phyloP scores from a whole-genome alignment of 2,113 vertebrate species.

The Oryzias javanicus region DNA sequence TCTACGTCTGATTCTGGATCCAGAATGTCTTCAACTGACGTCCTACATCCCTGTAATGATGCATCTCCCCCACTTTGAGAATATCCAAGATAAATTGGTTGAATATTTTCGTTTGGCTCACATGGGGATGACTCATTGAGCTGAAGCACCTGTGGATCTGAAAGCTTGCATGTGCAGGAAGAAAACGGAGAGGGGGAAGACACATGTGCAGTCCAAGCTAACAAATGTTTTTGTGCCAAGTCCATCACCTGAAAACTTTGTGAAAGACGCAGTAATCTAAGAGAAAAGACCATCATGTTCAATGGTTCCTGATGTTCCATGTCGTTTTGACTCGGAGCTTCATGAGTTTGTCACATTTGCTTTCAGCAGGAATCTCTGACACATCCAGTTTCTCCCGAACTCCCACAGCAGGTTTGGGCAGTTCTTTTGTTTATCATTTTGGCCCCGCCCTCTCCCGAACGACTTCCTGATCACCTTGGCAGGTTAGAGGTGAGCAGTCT shows the following conservation, averaged over 20 bases:
- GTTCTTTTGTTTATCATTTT: slow-evolving; percentile 58
- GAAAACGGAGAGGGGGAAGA: slow-evolving; percentile 27
- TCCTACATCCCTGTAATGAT: not conserved
- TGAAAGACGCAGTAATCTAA: slow-evolving; percentile 25
- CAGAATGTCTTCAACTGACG: too few species aligned
- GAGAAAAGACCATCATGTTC: slow-evolving; percentile 12
- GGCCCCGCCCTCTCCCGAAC: slow-evolving; percentile 35
- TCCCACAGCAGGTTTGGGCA: slow-evolving; percentile 62
- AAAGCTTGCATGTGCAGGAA: slow-evolving; percentile 5
- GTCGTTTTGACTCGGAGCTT: slow-evolving; percentile 38
- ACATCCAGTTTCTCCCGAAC: slow-evolving; percentile 17
- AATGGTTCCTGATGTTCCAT: slow-evolving; percentile 6
- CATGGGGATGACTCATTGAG: slow-evolving; percentile 52
- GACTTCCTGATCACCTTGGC: slow-evolving; percentile 70
- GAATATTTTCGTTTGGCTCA: slow-evolving; percentile 28
- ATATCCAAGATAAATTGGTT: not conserved
- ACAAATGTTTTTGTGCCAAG: slow-evolving; percentile 39
- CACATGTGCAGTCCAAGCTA: slow-evolving; percentile 39
- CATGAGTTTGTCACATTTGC: not conserved
- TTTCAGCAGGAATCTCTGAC: too few species aligned
- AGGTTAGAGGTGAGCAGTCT: slow-evolving; percentile 47
- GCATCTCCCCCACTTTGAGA: not conserved
- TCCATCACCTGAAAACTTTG: slow-evolving; percentile 21
- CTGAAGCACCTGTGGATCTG: slow-evolving; percentile 54
- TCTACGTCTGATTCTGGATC: too few species aligned